Percentiles rank a stretch among this genome's conserved stretches.
Evolutionary conservation across 2,113 vertebrate species (phyloP).

Genomic region (Laterallus jamaicensis): DNA sequence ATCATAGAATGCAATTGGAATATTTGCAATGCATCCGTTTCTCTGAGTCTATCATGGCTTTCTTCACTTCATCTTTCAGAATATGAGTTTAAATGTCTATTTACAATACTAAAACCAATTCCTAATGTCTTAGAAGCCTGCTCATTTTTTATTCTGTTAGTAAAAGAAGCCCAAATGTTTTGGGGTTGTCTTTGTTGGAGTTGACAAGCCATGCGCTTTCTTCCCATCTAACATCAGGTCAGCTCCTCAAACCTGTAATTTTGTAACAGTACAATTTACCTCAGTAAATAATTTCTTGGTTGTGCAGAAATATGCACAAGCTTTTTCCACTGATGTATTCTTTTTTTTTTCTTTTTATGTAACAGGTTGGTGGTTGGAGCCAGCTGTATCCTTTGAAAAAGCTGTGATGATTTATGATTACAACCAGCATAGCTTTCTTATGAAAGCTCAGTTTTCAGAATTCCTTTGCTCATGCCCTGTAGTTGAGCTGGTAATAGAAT

Average conservation of each 20-base stretch:
- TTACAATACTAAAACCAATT: neutral
- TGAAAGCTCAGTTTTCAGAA: neutral
- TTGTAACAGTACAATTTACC: neutral
- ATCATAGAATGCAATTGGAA: neutral
- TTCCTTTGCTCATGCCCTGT: neutral
- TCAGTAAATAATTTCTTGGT: neutral
- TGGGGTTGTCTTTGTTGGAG: neutral
- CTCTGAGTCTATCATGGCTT: neutral
- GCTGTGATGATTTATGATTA: neutral
- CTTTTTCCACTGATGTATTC: neutral
- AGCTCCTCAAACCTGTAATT: neutral
- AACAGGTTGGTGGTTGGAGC: slow-evolving; percentile 89
- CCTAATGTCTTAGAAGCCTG: neutral
- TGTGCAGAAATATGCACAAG: neutral
- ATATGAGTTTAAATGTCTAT: neutral
- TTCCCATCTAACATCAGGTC: neutral
- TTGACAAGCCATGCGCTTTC: neutral
- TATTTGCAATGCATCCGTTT: neutral
- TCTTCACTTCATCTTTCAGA: neutral
- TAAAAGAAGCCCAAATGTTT: neutral
- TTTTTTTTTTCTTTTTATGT: slow-evolving; percentile 41
- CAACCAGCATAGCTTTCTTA: neutral
- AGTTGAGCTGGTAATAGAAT: neutral
- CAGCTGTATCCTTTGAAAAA: slow-evolving; percentile 89
- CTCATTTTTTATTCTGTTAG: neutral